phyloP scores from a whole-genome alignment of 2,113 vertebrate species.

The Leptosomus discolor region DNA sequence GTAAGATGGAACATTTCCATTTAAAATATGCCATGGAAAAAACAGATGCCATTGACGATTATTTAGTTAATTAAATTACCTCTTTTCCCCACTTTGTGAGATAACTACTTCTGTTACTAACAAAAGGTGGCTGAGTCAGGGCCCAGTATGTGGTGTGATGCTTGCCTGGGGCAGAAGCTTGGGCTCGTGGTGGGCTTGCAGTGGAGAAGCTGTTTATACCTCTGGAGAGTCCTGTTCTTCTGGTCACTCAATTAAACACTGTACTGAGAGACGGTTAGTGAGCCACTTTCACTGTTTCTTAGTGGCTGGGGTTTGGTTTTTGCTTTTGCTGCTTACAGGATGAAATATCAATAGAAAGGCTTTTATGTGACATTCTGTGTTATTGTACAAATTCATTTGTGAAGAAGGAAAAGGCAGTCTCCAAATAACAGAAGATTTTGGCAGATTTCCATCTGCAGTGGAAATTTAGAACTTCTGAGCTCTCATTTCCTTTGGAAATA shows the following conservation, averaged over 20 bases:
- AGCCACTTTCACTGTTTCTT: conserved; percentile 24
- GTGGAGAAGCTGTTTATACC: background rate
- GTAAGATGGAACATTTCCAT: background rate
- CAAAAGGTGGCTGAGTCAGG: background rate
- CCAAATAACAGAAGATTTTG: background rate
- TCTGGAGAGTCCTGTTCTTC: background rate
- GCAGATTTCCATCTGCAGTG: background rate
- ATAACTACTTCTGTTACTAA: background rate
- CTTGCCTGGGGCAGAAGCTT: background rate
- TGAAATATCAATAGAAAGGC: background rate
- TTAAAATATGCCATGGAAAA: background rate
- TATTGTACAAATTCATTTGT: conserved; percentile 36
- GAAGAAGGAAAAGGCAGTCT: conserved; percentile 55
- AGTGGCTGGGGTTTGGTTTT: background rate
- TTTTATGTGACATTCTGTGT: conserved; percentile 37
- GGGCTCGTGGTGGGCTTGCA: background rate
- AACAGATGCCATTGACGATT: background rate
- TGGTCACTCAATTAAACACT: background rate
- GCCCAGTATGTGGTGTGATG: background rate
- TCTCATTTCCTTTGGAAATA: conserved; percentile 47
- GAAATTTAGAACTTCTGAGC: conserved; percentile 25
- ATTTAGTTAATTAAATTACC: background rate
- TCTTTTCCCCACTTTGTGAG: background rate
- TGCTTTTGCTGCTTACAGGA: conserved; percentile 6
- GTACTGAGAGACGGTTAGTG: background rate